Percentiles rank a stretch among this genome's conserved stretches.
phyloP scores from a whole-genome alignment of 1,140 invertebrate genomes.

The Cyclargus thomasi region DNA sequence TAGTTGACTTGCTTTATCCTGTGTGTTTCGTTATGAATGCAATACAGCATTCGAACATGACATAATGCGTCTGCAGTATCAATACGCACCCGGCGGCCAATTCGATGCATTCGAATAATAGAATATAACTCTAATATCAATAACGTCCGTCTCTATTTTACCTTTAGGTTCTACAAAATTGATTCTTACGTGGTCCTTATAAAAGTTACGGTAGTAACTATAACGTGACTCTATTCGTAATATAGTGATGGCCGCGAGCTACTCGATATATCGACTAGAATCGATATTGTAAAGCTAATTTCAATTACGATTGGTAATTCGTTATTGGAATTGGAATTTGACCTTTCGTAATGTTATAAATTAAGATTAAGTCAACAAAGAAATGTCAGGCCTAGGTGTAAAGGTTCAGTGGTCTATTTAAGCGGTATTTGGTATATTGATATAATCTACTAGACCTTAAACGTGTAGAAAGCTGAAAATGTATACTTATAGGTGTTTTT shows the following conservation, averaged over 20 bases:
- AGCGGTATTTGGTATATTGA: background rate
- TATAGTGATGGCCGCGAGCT: constrained; percentile 18
- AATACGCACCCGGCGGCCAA: constrained; percentile 38
- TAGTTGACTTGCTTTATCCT: too few relatives aligned
- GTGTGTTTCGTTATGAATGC: background rate
- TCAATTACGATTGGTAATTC: constrained; percentile 1
- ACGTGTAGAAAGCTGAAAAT: too few relatives aligned
- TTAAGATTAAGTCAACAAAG: background rate
- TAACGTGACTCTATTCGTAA: constrained; percentile 10
- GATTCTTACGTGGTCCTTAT: background rate
- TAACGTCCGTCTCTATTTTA: too few relatives aligned
- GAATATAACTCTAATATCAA: constrained; percentile 33
- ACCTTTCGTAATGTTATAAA: background rate
- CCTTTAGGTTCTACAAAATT: background rate
- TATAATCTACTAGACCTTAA: too few relatives aligned
- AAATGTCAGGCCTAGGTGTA: background rate
- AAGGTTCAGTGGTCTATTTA: background rate
- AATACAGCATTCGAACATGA: constrained; percentile 11
- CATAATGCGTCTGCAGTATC: constrained; percentile 25
- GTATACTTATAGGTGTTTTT: too few relatives aligned
- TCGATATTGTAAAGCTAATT: constrained; percentile 12
- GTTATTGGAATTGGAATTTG: background rate
- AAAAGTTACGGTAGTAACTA: background rate
- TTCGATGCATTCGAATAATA: constrained; percentile 53
- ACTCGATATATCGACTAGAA: background rate